Evolutionary conservation across 2,888 invertebrate genomes (phyloP), one percentile per base, ranked within the genome.

Genomic region (Agriopis marginaria): DNA sequence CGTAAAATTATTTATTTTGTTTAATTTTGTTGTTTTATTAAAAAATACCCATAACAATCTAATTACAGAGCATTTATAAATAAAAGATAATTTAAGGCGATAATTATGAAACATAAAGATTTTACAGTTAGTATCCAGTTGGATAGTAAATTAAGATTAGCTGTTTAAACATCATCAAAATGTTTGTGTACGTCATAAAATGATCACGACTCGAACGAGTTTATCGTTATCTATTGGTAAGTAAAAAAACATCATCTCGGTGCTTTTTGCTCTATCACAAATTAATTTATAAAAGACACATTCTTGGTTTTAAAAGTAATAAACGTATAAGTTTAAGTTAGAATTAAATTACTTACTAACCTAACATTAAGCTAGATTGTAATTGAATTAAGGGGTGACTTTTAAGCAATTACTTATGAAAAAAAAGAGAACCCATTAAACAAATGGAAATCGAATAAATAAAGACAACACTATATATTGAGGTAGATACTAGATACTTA

Each of bases 1-100:
- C 10, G 7, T 63, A 72, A 65, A 73, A 69, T 58, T 66, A 62
- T 71, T 72, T 66, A 70, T 61, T 44, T 44, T 12, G 63, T 2
- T 49, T 32, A 62, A 51, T 45, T 45, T 4, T 17, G 32, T 58
- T 49, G 17, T 63, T 72, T 70, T 66, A 45, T 68, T 68, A 55
- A 9, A 42, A 32, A 56, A 0, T 42, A 10, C 11, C n/a, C 12
- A 0, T 12, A 55, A 9, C 39, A 55, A 42, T 40, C 3, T 5
- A 6, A 39, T 39, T 7, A 14, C 10, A 14, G 14, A 55, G 12
- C 3, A 32, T 40, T 42, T 55, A 40, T 14, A 42, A 40, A 54
- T 39, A 32, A 42, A 55, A 42, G 10, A 10, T n/a, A 42, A 32
- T 32, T 32, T 32, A 32, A 32, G 32, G 32, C 4, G 32, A 32